Percentiles rank a stretch among this genome's conserved stretches.
Evolutionary conservation across 2,113 vertebrate genomes (phyloP).

Genomic region (Elanus axillaris): DNA sequence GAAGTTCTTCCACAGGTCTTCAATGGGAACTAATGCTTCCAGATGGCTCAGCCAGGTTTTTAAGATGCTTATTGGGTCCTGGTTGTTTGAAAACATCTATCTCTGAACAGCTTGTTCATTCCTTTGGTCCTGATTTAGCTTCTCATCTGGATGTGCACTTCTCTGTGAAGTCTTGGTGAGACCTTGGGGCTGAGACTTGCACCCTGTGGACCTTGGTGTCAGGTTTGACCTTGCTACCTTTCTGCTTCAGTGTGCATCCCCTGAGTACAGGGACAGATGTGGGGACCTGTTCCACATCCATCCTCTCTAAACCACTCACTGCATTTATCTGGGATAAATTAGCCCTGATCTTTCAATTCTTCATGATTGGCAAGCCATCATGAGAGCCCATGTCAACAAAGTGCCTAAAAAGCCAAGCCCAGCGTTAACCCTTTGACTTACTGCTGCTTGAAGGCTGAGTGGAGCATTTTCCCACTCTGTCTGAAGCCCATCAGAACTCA

Average conservation of each 20-base stretch:
- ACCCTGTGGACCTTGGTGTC: neutral
- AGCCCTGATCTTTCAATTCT: neutral
- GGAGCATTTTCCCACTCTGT: neutral
- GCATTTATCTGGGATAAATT: neutral
- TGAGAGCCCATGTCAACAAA: neutral
- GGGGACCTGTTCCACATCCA: neutral
- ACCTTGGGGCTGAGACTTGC: neutral
- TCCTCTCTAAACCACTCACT: neutral
- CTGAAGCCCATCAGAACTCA: neutral
- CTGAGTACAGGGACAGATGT: neutral
- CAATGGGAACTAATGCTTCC: neutral
- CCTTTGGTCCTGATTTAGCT: neutral
- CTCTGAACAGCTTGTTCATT: neutral
- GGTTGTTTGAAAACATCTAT: neutral
- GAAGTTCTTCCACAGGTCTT: neutral
- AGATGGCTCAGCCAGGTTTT: neutral
- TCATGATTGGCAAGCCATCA: rapidly evolving
- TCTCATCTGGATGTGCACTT: neutral
- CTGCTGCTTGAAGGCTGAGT: neutral
- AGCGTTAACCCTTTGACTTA: neutral
- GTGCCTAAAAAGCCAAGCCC: neutral
- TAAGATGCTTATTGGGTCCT: neutral
- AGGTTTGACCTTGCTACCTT: neutral
- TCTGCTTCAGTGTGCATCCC: neutral
- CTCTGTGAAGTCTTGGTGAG: neutral